phyloP scores from a whole-genome alignment of 2,888 invertebrate genomes.

The Xanthia icteritia region DNA sequence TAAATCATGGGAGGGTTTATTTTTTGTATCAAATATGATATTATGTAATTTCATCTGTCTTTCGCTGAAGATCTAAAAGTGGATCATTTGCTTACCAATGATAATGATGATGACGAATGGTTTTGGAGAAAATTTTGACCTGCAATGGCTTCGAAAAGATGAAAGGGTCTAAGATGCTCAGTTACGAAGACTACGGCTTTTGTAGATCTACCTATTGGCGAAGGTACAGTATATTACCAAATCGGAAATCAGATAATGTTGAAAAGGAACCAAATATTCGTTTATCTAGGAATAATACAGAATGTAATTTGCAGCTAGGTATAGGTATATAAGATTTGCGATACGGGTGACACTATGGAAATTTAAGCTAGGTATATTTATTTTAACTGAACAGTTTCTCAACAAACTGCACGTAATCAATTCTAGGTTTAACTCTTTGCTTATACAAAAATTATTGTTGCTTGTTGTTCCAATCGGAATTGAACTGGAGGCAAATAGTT shows the following conservation, averaged over 20 bases:
- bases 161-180: neutral
- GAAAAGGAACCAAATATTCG: neutral
- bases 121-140: neutral
- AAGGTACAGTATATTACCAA: neutral
- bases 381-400: neutral
- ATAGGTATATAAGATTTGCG: neutral
- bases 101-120: neutral
- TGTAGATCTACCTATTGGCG: neutral
- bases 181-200: neutral
- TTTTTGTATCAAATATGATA: neutral
- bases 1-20: neutral
- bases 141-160: neutral
- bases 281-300: neutral
- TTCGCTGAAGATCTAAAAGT: neutral
- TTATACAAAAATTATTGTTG: too few species aligned
- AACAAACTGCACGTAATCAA: conserved; percentile 2
- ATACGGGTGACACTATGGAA: neutral
- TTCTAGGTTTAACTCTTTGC: conserved; percentile 2
- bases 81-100: neutral
- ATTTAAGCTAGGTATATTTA: conserved; percentile 8
- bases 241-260: too few species aligned
- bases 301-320: neutral
- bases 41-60: neutral
- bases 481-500: conserved; percentile 21
- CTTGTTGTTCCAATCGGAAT: conserved; percentile 7